These are phyloP conservation scores for Dromaius novaehollandiae DNA, from an alignment of 2,113 vertebrate species.

Conservation along the genomic window DNA sequence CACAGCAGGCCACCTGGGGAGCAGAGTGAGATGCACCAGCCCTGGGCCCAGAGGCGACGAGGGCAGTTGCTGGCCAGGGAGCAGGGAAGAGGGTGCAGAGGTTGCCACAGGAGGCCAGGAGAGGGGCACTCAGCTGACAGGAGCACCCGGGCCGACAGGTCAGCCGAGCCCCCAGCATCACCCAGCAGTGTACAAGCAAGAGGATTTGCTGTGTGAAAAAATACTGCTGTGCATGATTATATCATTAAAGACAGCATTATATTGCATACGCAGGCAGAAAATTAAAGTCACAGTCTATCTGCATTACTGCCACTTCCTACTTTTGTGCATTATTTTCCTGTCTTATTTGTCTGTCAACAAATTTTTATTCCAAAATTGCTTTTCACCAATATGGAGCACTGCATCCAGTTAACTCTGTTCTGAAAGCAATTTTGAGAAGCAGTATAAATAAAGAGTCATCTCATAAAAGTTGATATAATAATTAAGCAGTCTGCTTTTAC, in stretches of 20 bases:
- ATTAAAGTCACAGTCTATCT: not conserved
- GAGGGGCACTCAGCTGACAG: too few species aligned
- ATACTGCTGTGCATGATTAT: not conserved
- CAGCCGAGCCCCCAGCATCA: too few species aligned
- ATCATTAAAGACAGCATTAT: not conserved
- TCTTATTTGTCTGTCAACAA: not conserved
- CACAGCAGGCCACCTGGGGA: not conserved
- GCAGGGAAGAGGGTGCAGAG: accelerated
- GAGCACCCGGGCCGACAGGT: too few species aligned
- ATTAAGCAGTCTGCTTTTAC: not conserved
- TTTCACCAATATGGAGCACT: accelerated
- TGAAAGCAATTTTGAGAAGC: not conserved
- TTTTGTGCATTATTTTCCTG: not conserved
- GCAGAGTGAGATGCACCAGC: accelerated
- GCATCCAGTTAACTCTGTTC: not conserved
- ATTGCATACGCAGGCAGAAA: not conserved
- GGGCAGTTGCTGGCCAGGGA: accelerated
- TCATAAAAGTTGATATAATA: not conserved
- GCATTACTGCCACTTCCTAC: not conserved
- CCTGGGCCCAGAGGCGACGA: not conserved
- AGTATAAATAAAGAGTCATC: not conserved
- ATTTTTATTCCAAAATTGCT: not conserved
- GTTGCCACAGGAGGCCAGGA: accelerated
- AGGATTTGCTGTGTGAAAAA: not conserved
- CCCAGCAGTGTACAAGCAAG: not conserved